These are phyloP conservation scores for Masnerella sp. DNA, from an alignment of 2,888 invertebrate genomes.

Conservation along the genomic window DNA sequence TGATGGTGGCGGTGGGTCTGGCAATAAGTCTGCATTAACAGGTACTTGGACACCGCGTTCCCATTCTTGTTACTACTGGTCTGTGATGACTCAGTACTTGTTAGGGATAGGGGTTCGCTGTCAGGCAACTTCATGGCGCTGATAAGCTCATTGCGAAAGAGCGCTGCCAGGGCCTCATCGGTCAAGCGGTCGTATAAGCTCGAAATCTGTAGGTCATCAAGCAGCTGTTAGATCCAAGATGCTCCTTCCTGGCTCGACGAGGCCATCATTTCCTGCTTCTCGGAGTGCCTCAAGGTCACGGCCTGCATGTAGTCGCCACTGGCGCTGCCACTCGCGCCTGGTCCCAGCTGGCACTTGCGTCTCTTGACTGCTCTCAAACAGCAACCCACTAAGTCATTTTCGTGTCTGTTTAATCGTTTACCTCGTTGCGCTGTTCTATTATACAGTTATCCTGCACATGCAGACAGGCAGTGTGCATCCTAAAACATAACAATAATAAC, in stretches of 20 bases:
- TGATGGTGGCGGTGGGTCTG: too few species aligned
- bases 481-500: too few species aligned
- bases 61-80: slow-evolving; percentile 99
- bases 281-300: slow-evolving; percentile 76
- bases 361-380: too few species aligned
- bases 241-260: slow-evolving; percentile 78
- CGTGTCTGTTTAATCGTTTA: too few species aligned
- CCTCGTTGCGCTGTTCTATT: too few species aligned
- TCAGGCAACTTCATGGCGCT: slow-evolving; percentile 99
- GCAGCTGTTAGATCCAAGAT: too few species aligned
- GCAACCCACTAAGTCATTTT: too few species aligned
- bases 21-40: slow-evolving; percentile 94
- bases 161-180: slow-evolving; percentile 77
- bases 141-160: slow-evolving; percentile 96
- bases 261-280: slow-evolving; percentile 80
- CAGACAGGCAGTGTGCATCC: too few species aligned
- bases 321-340: too few species aligned
- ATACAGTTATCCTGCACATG: too few species aligned
- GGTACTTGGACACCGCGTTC: slow-evolving; percentile 98
- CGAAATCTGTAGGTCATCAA: slow-evolving; percentile 91
- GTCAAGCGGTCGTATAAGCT: slow-evolving; percentile 89
- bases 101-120: slow-evolving; percentile 94
- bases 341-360: too few species aligned
- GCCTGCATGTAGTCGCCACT: slow-evolving; percentile 76
- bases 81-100: slow-evolving; percentile 96